phyloP scores from a whole-genome alignment of 2,797 vertebrate genomes.

The Brotula barbata region DNA sequence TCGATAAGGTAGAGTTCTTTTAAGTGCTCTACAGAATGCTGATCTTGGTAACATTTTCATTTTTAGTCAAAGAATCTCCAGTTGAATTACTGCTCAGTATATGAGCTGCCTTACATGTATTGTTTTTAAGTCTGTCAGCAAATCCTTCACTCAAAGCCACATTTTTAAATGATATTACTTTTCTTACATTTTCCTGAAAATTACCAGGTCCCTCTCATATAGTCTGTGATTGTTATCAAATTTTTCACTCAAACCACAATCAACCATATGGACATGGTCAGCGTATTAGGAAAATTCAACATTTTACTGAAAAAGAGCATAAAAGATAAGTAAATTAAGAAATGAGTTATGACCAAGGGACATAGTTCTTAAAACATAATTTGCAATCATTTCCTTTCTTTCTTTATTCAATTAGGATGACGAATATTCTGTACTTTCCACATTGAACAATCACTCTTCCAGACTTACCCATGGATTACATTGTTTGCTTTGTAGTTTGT shows the following conservation, averaged over 20 bases:
- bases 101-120: no score
- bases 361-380: conserved; percentile 32
- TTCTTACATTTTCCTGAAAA: conserved; percentile 17
- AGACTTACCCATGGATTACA: no score
- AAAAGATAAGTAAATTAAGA: conserved; percentile 7
- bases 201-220: conserved; percentile 16
- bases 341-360: conserved; percentile 23
- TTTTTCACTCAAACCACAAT: not conserved
- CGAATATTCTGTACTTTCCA: not conserved
- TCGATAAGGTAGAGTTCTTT: conserved; percentile 27
- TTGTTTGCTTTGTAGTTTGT: no score
- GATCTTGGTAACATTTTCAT: conserved; percentile 14
- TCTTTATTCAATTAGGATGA: conserved; percentile 17
- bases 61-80: not conserved
- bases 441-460: no score
- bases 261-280: no score
- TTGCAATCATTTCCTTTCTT: conserved; percentile 8
- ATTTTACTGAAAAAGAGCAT: conserved; percentile 15
- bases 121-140: no score
- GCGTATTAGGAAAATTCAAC: conserved; percentile 1
- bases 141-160: no score
- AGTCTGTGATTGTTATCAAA: conserved; percentile 15
- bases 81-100: not conserved
- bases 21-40: conserved; percentile 24
- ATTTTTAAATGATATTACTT: no score